phyloP scores from a whole-genome alignment of 2,113 vertebrate genomes.

The Bambusicola thoracicus region DNA sequence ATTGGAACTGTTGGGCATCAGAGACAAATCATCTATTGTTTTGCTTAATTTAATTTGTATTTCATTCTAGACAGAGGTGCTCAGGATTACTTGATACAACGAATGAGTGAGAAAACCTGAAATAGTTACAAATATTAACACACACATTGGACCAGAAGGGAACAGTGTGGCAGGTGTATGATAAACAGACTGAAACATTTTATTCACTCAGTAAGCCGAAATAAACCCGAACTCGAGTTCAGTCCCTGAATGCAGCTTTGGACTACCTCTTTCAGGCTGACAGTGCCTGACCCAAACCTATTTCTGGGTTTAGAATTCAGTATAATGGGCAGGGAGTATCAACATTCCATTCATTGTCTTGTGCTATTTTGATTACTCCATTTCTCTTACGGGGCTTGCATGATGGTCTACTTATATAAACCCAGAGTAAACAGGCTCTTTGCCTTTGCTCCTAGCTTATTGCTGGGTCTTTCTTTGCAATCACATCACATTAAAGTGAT shows the following conservation, averaged over 20 bases:
- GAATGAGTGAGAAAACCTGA: conserved; percentile 41
- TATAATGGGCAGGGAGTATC: neutral
- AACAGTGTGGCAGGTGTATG: conserved; percentile 8
- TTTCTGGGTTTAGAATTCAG: neutral
- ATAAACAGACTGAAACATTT: neutral
- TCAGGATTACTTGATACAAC: neutral
- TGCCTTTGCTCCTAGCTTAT: conserved; percentile 15
- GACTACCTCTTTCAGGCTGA: neutral
- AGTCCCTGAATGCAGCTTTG: neutral
- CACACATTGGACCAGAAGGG: neutral
- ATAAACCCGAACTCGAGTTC: neutral
- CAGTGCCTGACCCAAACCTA: neutral
- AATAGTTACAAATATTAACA: conserved; percentile 5
- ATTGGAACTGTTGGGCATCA: conserved; percentile 31
- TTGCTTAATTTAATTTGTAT: conserved; percentile 63
- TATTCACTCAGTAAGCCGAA: conserved; percentile 4
- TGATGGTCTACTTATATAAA: conserved; percentile 20
- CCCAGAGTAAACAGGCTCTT: neutral
- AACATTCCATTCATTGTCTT: conserved; percentile 33
- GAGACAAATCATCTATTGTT: conserved; percentile 47
- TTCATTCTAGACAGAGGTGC: conserved; percentile 41
- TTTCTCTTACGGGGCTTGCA: neutral
- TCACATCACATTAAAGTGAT: conserved; percentile 25
- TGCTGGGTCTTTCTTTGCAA: neutral
- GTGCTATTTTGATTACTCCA: neutral